Base-by-base conservation (phyloP, 2,797 vertebrate genomes). In the Todus mexicanus region DNA sequence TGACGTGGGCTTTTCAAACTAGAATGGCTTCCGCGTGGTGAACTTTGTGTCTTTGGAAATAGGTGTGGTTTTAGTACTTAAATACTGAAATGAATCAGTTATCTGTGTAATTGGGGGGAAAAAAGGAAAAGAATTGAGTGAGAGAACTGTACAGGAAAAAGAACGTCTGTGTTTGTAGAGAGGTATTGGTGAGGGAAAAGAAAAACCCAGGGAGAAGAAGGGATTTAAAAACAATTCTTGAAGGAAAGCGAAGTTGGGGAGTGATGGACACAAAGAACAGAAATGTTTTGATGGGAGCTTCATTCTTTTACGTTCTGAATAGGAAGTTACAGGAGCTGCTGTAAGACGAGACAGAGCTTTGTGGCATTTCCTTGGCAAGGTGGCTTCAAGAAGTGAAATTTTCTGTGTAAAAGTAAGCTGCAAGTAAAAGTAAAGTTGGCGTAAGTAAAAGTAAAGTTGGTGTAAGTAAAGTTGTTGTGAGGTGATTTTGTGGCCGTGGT, bases 41-140 rank as follows among this genome's bases (percentile, higher is more conserved):
- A 83, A 47, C 92, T 80, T 79, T 47, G 56, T 91, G 63, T 68
- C 78, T 95, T 40, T 60, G 70, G 77, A 57, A 95, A 76, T 66
- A 53, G 0, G 3, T 82, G 59, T 54, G 65, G 53, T 66, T 96
- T 89, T 47, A 31, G 42, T 37, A 15, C 35, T 75, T 85, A 19
- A 27, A 12, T 56, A 10, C 33, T 82, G 66, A 84, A 76, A 80
- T 93, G 17, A 74, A 75, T 70, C 17, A 9, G 31, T 35, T 84
- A 35, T 33, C 31, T 81, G 42, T 40, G 4, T 29, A 26, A 70
- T 6, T 66, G 70, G 35, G 29, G 25, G 12, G 15, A n/a, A 35
- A 56, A 73, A 80, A 40, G 16, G 40, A 43, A 35, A 73, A 19
- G 15, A 53, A 31, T 11, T 31, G 27, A 33, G 12, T 40, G 57